Conservation (phyloP, 2,888 invertebrate species). For the Acrobasis repandana region DNA sequence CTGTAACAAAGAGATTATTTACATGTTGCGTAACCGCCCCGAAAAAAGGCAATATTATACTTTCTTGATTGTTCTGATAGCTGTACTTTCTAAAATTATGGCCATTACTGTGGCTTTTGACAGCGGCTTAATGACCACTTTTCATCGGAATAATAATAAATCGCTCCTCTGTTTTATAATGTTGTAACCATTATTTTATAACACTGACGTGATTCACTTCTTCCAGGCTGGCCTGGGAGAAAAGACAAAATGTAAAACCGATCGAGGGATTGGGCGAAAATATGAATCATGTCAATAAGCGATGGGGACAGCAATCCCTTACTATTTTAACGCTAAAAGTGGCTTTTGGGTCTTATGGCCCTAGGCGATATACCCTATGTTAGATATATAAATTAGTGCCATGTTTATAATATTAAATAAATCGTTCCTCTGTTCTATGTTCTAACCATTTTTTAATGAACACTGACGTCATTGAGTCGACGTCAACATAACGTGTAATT, state of each 20-base stretch:
- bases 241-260: no score
- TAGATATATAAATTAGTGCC: no score
- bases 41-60: constrained; percentile 9
- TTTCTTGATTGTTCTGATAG: constrained; percentile 17
- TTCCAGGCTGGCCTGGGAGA: no score
- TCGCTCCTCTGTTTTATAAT: constrained; percentile 2
- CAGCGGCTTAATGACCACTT: constrained; percentile 19
- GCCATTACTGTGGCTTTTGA: constrained; percentile 19
- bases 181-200: background rate
- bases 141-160: constrained; percentile 18
- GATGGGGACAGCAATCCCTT: no score
- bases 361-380: no score
- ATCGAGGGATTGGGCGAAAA: no score
- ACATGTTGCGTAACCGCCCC: background rate
- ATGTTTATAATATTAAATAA: constrained; percentile 8
- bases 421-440: background rate
- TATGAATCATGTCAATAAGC: no score
- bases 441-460: background rate
- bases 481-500: background rate
- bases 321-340: no score
- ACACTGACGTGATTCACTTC: background rate
- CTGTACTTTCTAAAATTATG: constrained; percentile 19
- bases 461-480: background rate
- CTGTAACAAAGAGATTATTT: background rate
- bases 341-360: no score